These are phyloP conservation scores for Desmophyllum pertusum DNA, from an alignment of 92 coral and sea anemone genomes.

Conservation along the genomic window DNA sequence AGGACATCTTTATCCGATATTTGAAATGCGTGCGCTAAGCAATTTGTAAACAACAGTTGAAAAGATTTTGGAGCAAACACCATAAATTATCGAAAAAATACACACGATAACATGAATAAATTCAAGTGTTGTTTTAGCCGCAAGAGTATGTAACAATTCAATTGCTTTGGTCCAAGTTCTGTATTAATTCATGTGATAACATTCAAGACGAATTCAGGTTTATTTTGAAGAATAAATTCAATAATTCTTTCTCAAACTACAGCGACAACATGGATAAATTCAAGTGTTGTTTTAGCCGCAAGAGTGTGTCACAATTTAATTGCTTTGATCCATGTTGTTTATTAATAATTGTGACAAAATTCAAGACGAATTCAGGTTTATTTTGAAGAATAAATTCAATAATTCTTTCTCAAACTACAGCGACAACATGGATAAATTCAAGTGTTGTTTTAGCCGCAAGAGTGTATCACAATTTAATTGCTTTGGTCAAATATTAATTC, in stretches of 20 bases:
- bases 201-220: background rate
- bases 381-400: no score
- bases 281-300: background rate
- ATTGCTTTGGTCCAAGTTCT: background rate
- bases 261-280: background rate
- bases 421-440: background rate
- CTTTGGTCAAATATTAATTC: background rate
- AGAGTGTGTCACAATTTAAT: no score
- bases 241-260: background rate
- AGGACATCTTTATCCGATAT: background rate
- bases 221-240: no score
- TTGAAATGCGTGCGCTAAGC: no score
- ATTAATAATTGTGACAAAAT: background rate
- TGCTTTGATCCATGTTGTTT: background rate
- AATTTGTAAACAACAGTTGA: background rate
- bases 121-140: background rate
- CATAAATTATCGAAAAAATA: no score
- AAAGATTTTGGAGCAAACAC: background rate
- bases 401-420: background rate
- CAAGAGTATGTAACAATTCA: no score
- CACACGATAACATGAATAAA: no score
- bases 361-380: background rate
- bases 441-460: background rate
- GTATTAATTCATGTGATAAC: background rate
- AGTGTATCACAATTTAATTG: background rate